These are phyloP conservation scores for Drosophila barbarae DNA, from an alignment of 2,888 invertebrate genomes.

Conservation along the genomic window DNA sequence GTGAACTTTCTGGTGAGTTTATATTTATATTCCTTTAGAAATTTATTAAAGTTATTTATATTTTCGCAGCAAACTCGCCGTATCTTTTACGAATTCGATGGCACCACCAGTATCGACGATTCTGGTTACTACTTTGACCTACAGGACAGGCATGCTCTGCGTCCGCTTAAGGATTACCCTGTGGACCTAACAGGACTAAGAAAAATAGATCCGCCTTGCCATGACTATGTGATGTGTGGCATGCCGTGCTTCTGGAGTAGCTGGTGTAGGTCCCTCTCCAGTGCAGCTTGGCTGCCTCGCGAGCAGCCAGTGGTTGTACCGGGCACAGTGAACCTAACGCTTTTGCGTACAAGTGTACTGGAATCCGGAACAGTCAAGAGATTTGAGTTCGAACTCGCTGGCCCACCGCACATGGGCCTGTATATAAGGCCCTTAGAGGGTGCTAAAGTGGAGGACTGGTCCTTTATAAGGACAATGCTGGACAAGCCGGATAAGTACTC, in stretches of 20 bases:
- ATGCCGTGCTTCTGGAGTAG: slow-evolving; percentile 37
- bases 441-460: slow-evolving; percentile 68
- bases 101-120: slow-evolving; percentile 76
- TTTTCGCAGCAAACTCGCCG: slow-evolving; percentile 80
- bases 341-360: slow-evolving; percentile 51
- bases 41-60: too few species aligned
- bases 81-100: slow-evolving; percentile 78
- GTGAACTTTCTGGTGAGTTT: slow-evolving; percentile 80
- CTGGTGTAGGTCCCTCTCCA: slow-evolving; percentile 22
- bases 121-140: slow-evolving; percentile 80
- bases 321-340: slow-evolving; percentile 49
- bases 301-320: slow-evolving; percentile 19
- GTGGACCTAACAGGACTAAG: slow-evolving; percentile 19
- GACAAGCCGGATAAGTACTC: slow-evolving; percentile 53
- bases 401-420: slow-evolving; percentile 74
- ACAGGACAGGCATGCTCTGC: slow-evolving; percentile 74
- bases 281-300: slow-evolving; percentile 40
- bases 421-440: slow-evolving; percentile 67
- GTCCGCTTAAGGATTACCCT: slow-evolving; percentile 11
- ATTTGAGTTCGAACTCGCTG: slow-evolving; percentile 68
- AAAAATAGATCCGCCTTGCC: slow-evolving; percentile 3
- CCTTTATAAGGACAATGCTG: slow-evolving; percentile 67
- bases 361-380: slow-evolving; percentile 42
- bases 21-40: slow-evolving; percentile 39
- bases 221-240: slow-evolving; percentile 38